A percentile compares a stretch with the other conserved stretches of the same genome.
Evolutionary conservation across 2,113 vertebrate genomes (phyloP).

Genomic region (Colinus virginianus): DNA sequence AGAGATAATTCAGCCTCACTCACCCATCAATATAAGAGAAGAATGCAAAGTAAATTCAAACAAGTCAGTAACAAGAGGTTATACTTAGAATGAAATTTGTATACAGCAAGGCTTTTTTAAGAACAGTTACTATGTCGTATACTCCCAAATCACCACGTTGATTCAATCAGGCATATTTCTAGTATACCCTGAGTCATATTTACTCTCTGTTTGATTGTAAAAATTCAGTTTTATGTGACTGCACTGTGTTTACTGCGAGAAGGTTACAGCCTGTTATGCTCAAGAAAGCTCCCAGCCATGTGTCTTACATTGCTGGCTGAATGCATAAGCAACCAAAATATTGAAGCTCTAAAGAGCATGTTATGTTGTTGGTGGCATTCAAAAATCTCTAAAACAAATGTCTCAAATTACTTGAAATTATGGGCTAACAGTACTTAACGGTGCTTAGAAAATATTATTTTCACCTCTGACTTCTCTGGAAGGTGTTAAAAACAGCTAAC

Average conservation of each 20-base stretch:
- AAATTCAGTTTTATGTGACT: not conserved
- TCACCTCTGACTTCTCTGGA: not conserved
- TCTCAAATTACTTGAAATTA: not conserved
- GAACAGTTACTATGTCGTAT: not conserved
- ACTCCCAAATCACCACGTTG: not conserved
- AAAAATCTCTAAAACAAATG: not conserved
- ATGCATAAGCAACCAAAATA: not conserved
- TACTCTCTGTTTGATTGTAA: not conserved
- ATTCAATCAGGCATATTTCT: not conserved
- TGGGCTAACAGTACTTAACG: not conserved
- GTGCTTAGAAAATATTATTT: not conserved
- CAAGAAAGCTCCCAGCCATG: not conserved
- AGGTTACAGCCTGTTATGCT: not conserved
- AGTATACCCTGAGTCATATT: not conserved
- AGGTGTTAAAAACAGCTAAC: not conserved
- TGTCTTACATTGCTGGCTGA: not conserved
- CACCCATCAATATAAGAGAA: not conserved
- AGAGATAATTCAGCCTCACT: not conserved
- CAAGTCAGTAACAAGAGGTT: not conserved
- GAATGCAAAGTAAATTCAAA: not conserved
- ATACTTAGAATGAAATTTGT: not conserved
- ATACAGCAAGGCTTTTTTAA: not conserved
- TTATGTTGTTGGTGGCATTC: not conserved
- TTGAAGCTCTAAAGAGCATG: not conserved
- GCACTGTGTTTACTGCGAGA: not conserved